These are phyloP conservation scores for Paramuricea clavata DNA, from an alignment of 92 coral and sea anemone species.

Conservation along the genomic window DNA sequence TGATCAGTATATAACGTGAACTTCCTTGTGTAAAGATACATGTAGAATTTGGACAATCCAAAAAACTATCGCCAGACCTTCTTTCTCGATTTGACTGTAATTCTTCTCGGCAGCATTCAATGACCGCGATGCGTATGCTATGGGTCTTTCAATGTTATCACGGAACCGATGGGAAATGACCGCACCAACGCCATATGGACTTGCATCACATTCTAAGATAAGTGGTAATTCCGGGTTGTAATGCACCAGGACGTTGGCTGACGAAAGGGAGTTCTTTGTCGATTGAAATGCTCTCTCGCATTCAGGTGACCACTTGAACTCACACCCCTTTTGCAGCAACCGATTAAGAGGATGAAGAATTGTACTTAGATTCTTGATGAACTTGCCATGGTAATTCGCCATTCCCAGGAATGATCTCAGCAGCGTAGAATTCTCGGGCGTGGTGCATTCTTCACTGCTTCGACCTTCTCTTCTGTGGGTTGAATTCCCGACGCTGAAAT, in stretches of 20 bases:
- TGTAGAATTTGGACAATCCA: constrained; percentile 60
- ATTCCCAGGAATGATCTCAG: constrained; percentile 40
- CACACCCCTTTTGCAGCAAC: constrained; percentile 9
- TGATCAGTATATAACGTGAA: constrained; percentile 68
- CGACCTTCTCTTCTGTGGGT: constrained; percentile 30
- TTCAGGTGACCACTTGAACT: constrained; percentile 34
- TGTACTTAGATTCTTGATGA: constrained; percentile 34
- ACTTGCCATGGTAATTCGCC: constrained; percentile 46
- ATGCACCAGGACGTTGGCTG: neutral
- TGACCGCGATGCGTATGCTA: constrained; percentile 63
- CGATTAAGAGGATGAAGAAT: constrained; percentile 34
- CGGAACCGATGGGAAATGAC: constrained; percentile 57
- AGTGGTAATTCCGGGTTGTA: neutral
- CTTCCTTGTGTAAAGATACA: constrained; percentile 53
- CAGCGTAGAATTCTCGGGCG: constrained; percentile 29
- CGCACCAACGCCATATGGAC: constrained; percentile 31
- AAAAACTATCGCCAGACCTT: constrained; percentile 60
- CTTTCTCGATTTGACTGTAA: constrained; percentile 62
- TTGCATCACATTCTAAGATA: neutral
- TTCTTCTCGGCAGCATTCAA: constrained; percentile 48
- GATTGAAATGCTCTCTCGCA: neutral
- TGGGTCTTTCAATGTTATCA: constrained; percentile 44
- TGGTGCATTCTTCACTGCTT: neutral
- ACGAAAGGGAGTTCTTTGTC: neutral
- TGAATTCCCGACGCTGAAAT: constrained; percentile 37